Evolutionary conservation across 2,888 invertebrate species (phyloP).

Genomic region (Lochmaea capreae): DNA sequence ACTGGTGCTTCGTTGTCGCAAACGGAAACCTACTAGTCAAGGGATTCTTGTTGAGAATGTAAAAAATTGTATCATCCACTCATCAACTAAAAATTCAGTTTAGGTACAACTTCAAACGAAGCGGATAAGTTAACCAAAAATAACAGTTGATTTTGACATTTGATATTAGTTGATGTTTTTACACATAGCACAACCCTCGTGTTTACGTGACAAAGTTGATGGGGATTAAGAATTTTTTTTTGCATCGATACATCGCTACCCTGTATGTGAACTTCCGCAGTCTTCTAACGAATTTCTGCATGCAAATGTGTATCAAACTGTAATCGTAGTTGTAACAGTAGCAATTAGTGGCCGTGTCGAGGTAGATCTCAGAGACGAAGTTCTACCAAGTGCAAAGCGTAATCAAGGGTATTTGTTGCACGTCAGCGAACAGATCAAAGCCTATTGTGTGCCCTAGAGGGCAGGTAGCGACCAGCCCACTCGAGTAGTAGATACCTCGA

Average conservation of each 20-base stretch:
- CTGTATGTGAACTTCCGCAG: background rate
- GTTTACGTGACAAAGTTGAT: too few relatives aligned
- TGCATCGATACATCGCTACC: background rate
- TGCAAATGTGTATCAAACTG: conserved; percentile 33
- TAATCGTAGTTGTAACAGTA: conserved; percentile 34
- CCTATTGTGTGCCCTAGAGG: conserved; percentile 41
- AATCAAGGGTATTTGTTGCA: conserved; percentile 52
- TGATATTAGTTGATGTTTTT: too few relatives aligned
- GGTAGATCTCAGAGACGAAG: conserved; percentile 30
- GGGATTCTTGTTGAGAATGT: too few relatives aligned
- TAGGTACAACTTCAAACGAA: too few relatives aligned
- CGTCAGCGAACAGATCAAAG: conserved; percentile 51
- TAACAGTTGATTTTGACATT: too few relatives aligned
- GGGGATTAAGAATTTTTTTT: too few relatives aligned
- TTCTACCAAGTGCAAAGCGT: conserved; percentile 28
- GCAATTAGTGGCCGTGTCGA: conserved; percentile 34
- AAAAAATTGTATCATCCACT: too few relatives aligned
- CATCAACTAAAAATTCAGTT: too few relatives aligned
- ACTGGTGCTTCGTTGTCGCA: too few relatives aligned
- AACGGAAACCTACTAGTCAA: too few relatives aligned
- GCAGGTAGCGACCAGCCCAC: conserved; percentile 40
- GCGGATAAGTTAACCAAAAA: too few relatives aligned
- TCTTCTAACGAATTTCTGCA: conserved; percentile 14
- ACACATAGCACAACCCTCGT: too few relatives aligned
- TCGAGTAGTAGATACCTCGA: conserved; percentile 38